Percentiles rank a stretch among this genome's conserved stretches.
phyloP scores from a whole-genome alignment of 1,140 invertebrate species.

The Bombus sibiricus region DNA sequence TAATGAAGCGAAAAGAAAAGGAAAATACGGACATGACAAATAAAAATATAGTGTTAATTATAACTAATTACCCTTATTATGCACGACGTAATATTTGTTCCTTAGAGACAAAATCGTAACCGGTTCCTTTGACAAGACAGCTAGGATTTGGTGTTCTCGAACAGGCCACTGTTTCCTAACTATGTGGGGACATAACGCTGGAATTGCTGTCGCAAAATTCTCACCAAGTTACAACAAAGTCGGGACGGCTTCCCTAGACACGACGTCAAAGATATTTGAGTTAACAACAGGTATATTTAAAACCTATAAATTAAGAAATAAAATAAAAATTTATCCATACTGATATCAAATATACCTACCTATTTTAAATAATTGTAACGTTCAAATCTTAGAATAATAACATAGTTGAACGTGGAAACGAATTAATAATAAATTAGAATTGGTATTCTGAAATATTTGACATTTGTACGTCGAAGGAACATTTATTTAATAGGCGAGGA shows the following conservation, averaged over 20 bases:
- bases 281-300: slow-evolving; percentile 65
- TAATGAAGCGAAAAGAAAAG: too few species aligned
- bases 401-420: too few species aligned
- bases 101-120: slow-evolving; percentile 89
- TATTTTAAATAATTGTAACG: too few species aligned
- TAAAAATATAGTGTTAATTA: not conserved
- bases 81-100: not conserved
- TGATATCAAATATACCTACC: too few species aligned
- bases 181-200: slow-evolving; percentile 88
- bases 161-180: slow-evolving; percentile 87
- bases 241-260: slow-evolving; percentile 90
- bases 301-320: not conserved
- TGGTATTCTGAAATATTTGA: too few species aligned
- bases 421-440: not conserved
- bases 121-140: slow-evolving; percentile 92
- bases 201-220: slow-evolving; percentile 89
- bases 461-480: not conserved
- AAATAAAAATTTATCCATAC: not conserved
- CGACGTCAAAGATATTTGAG: slow-evolving; percentile 88
- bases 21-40: not conserved
- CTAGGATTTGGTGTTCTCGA: slow-evolving; percentile 87
- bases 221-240: slow-evolving; percentile 85
- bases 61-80: not conserved
- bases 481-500: slow-evolving; percentile 82
- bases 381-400: not conserved